phyloP scores from a whole-genome alignment of 2,797 vertebrate genomes.

The Sebastes cheni region DNA sequence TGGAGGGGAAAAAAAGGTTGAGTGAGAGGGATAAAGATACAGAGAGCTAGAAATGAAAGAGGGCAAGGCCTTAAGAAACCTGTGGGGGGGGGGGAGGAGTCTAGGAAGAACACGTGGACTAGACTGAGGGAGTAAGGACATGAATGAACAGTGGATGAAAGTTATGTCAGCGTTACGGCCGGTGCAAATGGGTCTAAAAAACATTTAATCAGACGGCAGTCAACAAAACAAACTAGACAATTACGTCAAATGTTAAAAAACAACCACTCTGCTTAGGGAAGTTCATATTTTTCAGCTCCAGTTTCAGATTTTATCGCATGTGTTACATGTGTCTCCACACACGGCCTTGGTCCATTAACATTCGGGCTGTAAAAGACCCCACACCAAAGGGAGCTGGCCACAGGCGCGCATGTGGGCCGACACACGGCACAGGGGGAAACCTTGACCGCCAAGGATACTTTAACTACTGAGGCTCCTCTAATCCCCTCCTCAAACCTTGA shows the following conservation, averaged over 20 bases:
- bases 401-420: slow-evolving; percentile 61
- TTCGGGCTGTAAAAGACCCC: slow-evolving; percentile 56
- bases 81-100: neutral
- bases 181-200: neutral
- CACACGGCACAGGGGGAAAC: slow-evolving; percentile 42
- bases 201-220: neutral
- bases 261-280: neutral
- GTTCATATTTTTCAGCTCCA: neutral
- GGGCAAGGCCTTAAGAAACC: neutral
- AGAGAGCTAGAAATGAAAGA: neutral
- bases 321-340: neutral
- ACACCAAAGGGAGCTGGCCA: slow-evolving; percentile 62
- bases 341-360: slow-evolving; percentile 55
- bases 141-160: neutral
- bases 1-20: neutral
- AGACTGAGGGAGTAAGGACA: neutral
- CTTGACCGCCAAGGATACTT: slow-evolving; percentile 51
- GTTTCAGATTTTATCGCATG: neutral
- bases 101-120: slow-evolving; percentile 5
- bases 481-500: slow-evolving; percentile 29
- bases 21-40: slow-evolving; percentile 1
- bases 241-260: neutral
- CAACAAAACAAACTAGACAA: slow-evolving; percentile 2
- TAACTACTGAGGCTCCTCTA: slow-evolving; percentile 23
- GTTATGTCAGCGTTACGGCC: neutral